phyloP scores from a whole-genome alignment of 2,113 vertebrate genomes.

The Asarcornis scutulata region DNA sequence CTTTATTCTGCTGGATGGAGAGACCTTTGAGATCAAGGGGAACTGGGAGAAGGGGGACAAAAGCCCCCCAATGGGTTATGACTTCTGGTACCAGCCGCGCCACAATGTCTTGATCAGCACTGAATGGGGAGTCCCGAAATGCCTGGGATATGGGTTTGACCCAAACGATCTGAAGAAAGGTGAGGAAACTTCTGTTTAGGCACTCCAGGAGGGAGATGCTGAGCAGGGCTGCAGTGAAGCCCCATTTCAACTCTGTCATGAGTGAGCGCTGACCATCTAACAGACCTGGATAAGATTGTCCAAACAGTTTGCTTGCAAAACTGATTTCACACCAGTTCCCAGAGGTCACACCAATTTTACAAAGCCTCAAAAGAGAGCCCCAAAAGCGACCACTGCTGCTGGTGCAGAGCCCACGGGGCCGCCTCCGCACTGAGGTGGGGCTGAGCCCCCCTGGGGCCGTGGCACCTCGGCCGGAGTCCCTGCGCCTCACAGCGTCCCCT shows the following conservation, averaged over 20 bases:
- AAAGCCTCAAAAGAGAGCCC: neutral
- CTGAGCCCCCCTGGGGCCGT: neutral
- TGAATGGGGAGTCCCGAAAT: constrained; percentile 88
- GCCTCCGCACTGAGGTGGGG: neutral
- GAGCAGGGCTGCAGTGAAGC: neutral
- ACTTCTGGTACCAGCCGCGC: constrained; percentile 96
- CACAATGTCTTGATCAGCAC: constrained; percentile 96
- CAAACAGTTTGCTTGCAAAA: neutral
- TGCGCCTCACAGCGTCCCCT: rapidly evolving
- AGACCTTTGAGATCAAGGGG: constrained; percentile 90
- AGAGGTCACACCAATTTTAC: neutral
- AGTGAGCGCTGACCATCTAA: neutral
- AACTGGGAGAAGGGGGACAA: constrained; percentile 87
- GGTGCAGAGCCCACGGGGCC: neutral
- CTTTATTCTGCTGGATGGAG: constrained; percentile 88
- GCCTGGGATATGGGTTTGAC: constrained; percentile 81
- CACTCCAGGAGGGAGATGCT: neutral
- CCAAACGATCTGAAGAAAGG: constrained; percentile 83
- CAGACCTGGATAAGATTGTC: rapidly evolving
- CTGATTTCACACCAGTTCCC: neutral
- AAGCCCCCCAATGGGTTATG: constrained; percentile 83
- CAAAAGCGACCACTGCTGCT: neutral
- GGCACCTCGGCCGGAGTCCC: neutral
- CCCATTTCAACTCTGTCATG: neutral
- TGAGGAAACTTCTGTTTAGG: neutral